Percentiles rank a stretch among this genome's conserved stretches.
Evolutionary conservation across 2,113 vertebrate species (phyloP).

Genomic region (Albula glossodonta): DNA sequence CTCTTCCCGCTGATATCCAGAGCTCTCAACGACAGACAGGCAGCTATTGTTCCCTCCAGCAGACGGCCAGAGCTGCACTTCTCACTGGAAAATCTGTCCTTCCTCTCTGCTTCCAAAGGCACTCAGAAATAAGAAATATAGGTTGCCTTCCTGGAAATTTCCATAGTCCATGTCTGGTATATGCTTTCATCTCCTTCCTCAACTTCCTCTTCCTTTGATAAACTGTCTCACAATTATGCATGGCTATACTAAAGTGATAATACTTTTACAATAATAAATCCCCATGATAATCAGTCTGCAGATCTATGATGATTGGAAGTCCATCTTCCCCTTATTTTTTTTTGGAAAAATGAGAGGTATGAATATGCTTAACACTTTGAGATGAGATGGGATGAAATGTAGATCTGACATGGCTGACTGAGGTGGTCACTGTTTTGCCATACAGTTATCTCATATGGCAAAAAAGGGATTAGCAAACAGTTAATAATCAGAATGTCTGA

Average conservation of each 20-base stretch:
- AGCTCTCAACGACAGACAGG: conserved; percentile 13
- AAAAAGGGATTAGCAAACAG: neutral
- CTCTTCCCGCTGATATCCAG: neutral
- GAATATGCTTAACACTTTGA: conserved; percentile 32
- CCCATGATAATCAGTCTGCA: neutral
- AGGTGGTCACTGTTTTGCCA: neutral
- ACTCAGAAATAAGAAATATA: conserved; percentile 2
- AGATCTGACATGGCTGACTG: conserved; percentile 3
- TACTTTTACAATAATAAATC: neutral
- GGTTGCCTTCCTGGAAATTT: conserved; percentile 26
- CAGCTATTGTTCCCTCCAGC: conserved; percentile 27
- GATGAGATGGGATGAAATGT: conserved; percentile 30
- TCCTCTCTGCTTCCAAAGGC: neutral
- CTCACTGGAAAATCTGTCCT: conserved; percentile 25
- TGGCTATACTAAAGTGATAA: neutral
- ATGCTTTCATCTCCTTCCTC: neutral
- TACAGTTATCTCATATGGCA: neutral
- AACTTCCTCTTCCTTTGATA: neutral
- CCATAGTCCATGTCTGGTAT: neutral
- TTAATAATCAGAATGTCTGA: neutral
- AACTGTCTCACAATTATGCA: neutral
- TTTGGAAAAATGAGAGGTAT: conserved; percentile 23
- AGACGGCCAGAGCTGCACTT: neutral
- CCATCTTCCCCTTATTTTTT: neutral
- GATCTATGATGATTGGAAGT: neutral